Conservation (phyloP, 1,140 invertebrate genomes). For the Marisa cornuarietis region DNA sequence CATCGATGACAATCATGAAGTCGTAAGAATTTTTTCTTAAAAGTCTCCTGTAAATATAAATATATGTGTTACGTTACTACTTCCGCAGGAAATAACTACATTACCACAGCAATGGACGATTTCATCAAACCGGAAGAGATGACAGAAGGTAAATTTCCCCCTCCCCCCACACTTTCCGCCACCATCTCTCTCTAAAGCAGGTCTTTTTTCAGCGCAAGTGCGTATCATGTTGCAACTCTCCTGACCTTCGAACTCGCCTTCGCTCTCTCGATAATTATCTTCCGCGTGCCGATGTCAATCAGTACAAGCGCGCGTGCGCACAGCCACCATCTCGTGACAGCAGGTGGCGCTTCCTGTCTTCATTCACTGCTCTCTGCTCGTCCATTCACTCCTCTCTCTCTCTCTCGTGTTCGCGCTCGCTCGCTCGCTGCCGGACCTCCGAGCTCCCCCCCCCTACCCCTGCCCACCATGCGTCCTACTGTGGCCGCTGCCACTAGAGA, state of each 20-base stretch:
- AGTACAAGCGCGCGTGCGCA: not conserved
- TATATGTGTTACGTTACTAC: no score
- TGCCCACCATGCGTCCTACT: not conserved
- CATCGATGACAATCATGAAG: no score
- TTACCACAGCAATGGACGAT: conserved; percentile 40
- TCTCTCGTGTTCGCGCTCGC: not conserved
- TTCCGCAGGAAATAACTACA: conserved; percentile 42
- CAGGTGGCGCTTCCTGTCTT: not conserved
- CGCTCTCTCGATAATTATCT: not conserved
- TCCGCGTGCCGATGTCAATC: not conserved
- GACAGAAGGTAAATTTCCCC: conserved; percentile 21
- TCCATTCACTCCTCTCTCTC: not conserved
- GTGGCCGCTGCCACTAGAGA: not conserved
- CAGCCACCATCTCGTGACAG: no score
- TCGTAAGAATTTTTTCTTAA: no score
- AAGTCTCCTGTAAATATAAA: no score
- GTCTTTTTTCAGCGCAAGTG: not conserved
- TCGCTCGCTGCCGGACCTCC: not conserved
- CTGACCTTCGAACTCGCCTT: not conserved
- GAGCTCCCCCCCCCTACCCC: not conserved
- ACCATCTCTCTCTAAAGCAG: not conserved
- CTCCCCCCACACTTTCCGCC: not conserved
- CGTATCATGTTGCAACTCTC: not conserved
- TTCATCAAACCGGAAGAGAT: conserved; percentile 41
- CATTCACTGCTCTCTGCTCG: no score